Conservation (phyloP, 1,140 invertebrate species). For the Drosophila suzukii region DNA sequence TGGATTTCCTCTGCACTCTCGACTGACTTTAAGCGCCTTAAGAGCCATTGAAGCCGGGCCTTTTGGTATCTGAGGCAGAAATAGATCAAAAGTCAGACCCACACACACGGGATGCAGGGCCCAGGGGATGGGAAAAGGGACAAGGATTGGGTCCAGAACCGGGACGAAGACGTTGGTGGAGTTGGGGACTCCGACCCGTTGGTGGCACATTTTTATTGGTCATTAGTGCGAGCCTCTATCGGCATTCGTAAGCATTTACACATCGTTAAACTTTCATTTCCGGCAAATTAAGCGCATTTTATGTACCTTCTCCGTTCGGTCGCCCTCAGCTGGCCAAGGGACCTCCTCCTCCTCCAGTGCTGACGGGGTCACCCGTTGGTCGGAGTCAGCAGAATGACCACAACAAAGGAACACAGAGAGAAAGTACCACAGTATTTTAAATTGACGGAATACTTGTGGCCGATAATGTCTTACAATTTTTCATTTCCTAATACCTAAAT, state of each 20-base stretch:
- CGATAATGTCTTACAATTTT: too few species aligned
- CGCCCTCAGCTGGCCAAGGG: slow-evolving; percentile 7
- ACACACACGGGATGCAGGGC: slow-evolving; percentile 5
- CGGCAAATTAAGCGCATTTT: slow-evolving; percentile 83
- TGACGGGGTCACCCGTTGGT: slow-evolving; percentile 45
- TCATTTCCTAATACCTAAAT: too few species aligned
- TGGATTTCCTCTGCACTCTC: slow-evolving; percentile 12
- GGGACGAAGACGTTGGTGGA: slow-evolving; percentile 5
- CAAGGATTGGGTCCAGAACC: neutral
- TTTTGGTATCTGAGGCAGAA: slow-evolving; percentile 65
- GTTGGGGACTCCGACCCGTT: slow-evolving; percentile 11
- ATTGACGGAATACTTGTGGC: too few species aligned
- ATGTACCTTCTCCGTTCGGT: slow-evolving; percentile 56
- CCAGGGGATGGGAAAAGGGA: neutral
- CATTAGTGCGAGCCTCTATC: slow-evolving; percentile 80
- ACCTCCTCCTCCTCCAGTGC: neutral
- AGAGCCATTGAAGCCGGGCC: slow-evolving; percentile 41
- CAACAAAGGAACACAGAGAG: slow-evolving; percentile 46
- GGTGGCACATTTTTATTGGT: slow-evolving; percentile 81
- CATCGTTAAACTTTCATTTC: slow-evolving; percentile 83
- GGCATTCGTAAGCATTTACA: slow-evolving; percentile 83
- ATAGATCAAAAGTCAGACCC: slow-evolving; percentile 71
- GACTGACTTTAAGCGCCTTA: slow-evolving; percentile 33
- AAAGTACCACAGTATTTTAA: neutral
- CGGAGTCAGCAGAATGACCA: slow-evolving; percentile 77